Conservation (phyloP, 1,140 invertebrate species). For the Trachymyrmex cornetzi region DNA sequence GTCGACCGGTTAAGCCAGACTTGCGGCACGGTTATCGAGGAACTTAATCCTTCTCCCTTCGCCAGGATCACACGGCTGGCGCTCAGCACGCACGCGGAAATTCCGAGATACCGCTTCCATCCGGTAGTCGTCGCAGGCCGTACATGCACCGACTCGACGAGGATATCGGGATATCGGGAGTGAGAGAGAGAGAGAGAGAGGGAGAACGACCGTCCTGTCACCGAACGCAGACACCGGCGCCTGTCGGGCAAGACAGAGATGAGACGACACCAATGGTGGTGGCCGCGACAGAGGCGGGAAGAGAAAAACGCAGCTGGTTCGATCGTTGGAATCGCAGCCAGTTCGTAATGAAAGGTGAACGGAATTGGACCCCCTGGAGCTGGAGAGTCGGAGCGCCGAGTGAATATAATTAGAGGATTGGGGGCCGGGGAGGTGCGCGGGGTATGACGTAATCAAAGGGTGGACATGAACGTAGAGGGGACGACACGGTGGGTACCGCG, state of each 20-base stretch:
- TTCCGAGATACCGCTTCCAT: constrained; percentile 75
- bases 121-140: constrained; percentile 70
- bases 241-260: constrained; percentile 59
- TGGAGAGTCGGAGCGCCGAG: constrained; percentile 83
- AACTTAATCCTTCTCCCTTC: constrained; percentile 72
- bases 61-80: constrained; percentile 52
- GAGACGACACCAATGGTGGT: constrained; percentile 31
- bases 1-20: constrained; percentile 67
- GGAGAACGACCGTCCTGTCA: constrained; percentile 16
- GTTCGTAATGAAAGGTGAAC: constrained; percentile 87
- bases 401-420: constrained; percentile 87
- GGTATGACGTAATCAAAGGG: constrained; percentile 86
- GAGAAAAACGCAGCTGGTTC: constrained; percentile 81
- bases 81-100: constrained; percentile 76
- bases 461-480: constrained; percentile 79
- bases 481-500: constrained; percentile 63
- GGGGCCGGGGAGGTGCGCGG: constrained; percentile 78
- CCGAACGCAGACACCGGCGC: constrained; percentile 38
- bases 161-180: constrained; percentile 51
- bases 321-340: constrained; percentile 85
- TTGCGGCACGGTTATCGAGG: constrained; percentile 74
- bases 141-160: constrained; percentile 69
- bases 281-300: constrained; percentile 52
- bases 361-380: constrained; percentile 86
- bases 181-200: constrained; percentile 22